These are phyloP conservation scores for Hiodon alosoides DNA, from an alignment of 2,113 vertebrate genomes.

Conservation along the genomic window DNA sequence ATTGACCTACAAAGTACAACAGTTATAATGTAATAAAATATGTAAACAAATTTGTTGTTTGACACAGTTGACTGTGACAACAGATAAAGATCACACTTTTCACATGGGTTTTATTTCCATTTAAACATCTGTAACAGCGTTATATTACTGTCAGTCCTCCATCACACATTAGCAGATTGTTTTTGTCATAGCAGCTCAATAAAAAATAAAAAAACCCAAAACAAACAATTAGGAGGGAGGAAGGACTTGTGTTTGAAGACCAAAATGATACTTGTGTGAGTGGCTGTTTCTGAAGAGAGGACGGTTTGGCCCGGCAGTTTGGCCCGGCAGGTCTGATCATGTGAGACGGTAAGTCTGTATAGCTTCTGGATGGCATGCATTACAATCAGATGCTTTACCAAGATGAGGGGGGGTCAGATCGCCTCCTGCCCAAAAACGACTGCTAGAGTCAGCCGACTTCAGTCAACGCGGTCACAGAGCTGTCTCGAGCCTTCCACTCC, in stretches of 20 bases:
- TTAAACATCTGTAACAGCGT: conserved; percentile 65
- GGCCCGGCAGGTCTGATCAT: conserved; percentile 35
- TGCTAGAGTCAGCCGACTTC: conserved; percentile 12
- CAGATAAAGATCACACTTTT: conserved; percentile 73
- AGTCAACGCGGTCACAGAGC: not conserved
- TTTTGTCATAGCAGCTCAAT: conserved; percentile 40
- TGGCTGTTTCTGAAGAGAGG: conserved; percentile 14
- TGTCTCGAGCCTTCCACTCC: conserved; percentile 1
- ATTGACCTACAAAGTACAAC: conserved; percentile 78
- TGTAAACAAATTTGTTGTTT: conserved; percentile 89
- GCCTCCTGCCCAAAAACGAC: conserved; percentile 13
- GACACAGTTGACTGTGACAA: conserved; percentile 87
- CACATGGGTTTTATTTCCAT: conserved; percentile 66
- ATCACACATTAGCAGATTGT: conserved; percentile 70
- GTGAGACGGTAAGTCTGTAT: conserved; percentile 36
- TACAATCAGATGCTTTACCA: conserved; percentile 38
- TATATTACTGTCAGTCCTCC: conserved; percentile 58
- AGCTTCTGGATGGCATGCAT: conserved; percentile 45
- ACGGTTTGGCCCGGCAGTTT: conserved; percentile 37
- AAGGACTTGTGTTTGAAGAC: conserved; percentile 20
- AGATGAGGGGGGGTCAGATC: conserved; percentile 29
- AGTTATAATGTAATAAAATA: conserved; percentile 86
- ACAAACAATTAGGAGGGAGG: not conserved
- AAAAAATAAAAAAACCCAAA: conserved; percentile 7
- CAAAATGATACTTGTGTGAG: conserved; percentile 15